phyloP scores from a whole-genome alignment of 1,140 invertebrate genomes.

The Neodiprion lecontei region DNA sequence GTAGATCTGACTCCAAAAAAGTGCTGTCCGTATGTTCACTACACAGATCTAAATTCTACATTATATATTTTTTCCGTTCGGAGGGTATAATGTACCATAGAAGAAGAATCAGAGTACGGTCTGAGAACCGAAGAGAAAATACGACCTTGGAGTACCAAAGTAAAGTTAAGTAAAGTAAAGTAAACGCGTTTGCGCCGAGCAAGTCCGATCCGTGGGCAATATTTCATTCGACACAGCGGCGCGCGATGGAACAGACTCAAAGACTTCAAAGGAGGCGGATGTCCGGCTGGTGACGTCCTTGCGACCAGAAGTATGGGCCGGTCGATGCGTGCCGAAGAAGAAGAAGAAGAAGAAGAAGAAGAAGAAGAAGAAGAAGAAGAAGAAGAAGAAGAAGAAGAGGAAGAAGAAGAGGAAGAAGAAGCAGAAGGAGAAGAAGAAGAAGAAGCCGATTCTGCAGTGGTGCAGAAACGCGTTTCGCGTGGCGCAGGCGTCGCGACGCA shows the following conservation, averaged over 20 bases:
- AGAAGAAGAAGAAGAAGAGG: not conserved
- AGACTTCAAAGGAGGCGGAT: conserved; percentile 56
- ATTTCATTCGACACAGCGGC: conserved; percentile 55
- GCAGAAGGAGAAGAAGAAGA: no score
- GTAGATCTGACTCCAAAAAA: no score
- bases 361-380: no score
- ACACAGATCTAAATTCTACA: no score
- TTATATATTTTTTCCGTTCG: no score
- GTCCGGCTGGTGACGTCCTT: conserved; percentile 46
- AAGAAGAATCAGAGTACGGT: not conserved
- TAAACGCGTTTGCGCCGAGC: not conserved
- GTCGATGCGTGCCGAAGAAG: conserved; percentile 19
- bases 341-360: not conserved
- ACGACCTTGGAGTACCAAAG: not conserved
- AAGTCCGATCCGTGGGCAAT: conserved; percentile 29
- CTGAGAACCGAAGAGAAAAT: conserved; percentile 1
- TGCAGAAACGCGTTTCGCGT: not conserved
- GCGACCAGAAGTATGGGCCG: conserved; percentile 21
- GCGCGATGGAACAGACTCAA: conserved; percentile 41
- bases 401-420: no score
- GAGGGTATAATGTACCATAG: not conserved
- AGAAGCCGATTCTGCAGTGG: not conserved
- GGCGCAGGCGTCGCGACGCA: conserved; percentile 11
- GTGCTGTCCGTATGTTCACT: no score
- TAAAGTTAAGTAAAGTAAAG: not conserved